Base-by-base conservation (phyloP, 2,113 vertebrate genomes). In the Gopherus flavomarginatus region DNA sequence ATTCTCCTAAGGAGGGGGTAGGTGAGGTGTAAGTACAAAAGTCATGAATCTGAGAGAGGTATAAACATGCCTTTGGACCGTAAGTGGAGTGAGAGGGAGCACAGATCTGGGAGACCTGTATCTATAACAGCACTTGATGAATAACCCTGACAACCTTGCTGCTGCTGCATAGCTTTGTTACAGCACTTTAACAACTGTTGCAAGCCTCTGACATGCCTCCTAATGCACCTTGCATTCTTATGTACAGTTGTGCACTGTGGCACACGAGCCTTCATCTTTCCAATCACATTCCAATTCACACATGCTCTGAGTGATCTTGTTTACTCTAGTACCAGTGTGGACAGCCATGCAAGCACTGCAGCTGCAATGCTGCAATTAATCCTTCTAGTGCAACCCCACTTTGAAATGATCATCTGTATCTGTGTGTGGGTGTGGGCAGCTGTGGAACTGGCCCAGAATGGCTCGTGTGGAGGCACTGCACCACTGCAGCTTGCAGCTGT, bases 121-220 rank as follows among this genome's bases (percentile, higher is more conserved):
- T 47, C 83, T 86, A 87, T 87, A 96, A 89, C 92, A 93, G 57
- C 31, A 9, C 49, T 93, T 91, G 38, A 88, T 85, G 53, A 88
- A 57, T 91, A 94, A 88, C 5, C 31, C 57, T 49, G 47, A 81
- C 87, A 72, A 59, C 81, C 95, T 86, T 90, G 19, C 65, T 72
- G n/a, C 31, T 65, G 62, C 65, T 38, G 0, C 5, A 16, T 26
- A 27, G 75, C 10, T 56, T 72, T 92, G 78, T 72, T 81, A 52
- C 42, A 90, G 2, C 8, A 47, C 27, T 78, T 78, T 38, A 72
- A 72, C 16, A 52, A 83, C 38, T 3, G 53, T 88, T 0, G 0
- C 8, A 47, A 44, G 42, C 19, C 65, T 72, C 65, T 21, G 47
- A 21, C 24, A 1, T 65, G 79, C 49, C 72, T 94, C 81, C 81